Evolutionary conservation across 2,113 vertebrate genomes (phyloP), one percentile per base, ranked within the genome.

Genomic region (Misgurnus mizolepis): DNA sequence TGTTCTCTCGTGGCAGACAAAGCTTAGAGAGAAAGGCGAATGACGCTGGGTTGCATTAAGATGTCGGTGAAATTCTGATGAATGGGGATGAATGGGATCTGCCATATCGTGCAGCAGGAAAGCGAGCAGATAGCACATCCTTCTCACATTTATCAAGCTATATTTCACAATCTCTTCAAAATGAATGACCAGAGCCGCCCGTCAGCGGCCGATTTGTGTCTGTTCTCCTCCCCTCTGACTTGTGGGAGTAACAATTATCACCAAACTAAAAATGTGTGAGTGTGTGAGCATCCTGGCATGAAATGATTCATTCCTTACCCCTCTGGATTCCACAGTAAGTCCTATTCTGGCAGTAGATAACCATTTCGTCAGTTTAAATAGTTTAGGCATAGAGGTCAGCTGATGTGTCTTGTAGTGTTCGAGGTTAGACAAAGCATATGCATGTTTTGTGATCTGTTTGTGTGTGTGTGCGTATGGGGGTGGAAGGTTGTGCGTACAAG

Each of bases 141-240:
- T 61, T 80, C 80, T 79, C 83, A 78, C 76, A 85, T 85, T 74
- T 55, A 79, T 86, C 85, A 79, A 22, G 62, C 71, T 61, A 47
- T 71, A 76, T 83, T 83, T 83, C 72, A 82, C 81, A 82, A 76
- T 75, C 61, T 64, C 18, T 40, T 43, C 53, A 47, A 83, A 85
- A 84, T 6, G 64, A 79, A 84, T 81, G 78, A 22, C 55, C 56
- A 66, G 78, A 79, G 67, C 62, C 15, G 45, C 43, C 76, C 78
- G 49, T 82, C 80, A 76, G 53, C 11, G 18, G 73, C 60, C 50
- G 45, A 66, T 80, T 80, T 76, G 80, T 71, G 79, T 82, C 61
- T 34, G 27, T 34, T 81, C 74, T 62, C 69, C 62, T 75, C 66
- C 64, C 22, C 39, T 72, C 72, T 66, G 17, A 53, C 7, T 7